Percentiles rank a stretch among this genome's conserved stretches.
phyloP scores from a whole-genome alignment of 53 echinoderm and acorn worm genomes.

The Paelopatides confundens region DNA sequence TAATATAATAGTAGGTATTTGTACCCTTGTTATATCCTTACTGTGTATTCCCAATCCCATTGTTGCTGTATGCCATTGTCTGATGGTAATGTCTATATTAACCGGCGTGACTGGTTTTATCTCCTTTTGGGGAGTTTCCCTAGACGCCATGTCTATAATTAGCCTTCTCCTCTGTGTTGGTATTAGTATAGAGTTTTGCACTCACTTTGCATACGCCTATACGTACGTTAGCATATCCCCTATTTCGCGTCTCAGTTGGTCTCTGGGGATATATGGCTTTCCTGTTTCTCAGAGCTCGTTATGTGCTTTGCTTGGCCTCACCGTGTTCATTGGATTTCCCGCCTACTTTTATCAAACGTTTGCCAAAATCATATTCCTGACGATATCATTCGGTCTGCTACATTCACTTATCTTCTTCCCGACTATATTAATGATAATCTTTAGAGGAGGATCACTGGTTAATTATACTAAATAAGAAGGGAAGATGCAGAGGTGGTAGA shows the following conservation, averaged over 20 bases:
- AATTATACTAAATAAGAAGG: background rate
- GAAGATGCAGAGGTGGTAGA: too few species aligned
- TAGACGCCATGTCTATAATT: background rate
- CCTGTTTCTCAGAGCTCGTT: background rate
- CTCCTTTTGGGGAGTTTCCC: background rate
- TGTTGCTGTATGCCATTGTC: background rate
- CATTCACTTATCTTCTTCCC: background rate
- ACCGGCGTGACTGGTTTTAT: background rate
- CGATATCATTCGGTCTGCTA: background rate
- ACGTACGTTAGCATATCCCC: background rate
- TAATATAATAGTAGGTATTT: background rate
- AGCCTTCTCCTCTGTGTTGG: background rate
- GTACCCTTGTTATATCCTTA: background rate
- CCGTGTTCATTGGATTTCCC: background rate
- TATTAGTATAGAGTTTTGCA: background rate
- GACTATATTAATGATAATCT: background rate
- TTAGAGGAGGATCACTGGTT: background rate
- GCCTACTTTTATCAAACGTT: slow-evolving; percentile 11
- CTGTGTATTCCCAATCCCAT: background rate
- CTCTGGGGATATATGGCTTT: background rate
- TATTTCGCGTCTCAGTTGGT: background rate
- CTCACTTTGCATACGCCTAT: background rate
- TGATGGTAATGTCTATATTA: background rate
- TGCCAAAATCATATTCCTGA: background rate
- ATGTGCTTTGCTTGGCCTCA: background rate